These are phyloP conservation scores for Andricus quercusramuli DNA, from an alignment of 2,888 invertebrate genomes.

Conservation along the genomic window DNA sequence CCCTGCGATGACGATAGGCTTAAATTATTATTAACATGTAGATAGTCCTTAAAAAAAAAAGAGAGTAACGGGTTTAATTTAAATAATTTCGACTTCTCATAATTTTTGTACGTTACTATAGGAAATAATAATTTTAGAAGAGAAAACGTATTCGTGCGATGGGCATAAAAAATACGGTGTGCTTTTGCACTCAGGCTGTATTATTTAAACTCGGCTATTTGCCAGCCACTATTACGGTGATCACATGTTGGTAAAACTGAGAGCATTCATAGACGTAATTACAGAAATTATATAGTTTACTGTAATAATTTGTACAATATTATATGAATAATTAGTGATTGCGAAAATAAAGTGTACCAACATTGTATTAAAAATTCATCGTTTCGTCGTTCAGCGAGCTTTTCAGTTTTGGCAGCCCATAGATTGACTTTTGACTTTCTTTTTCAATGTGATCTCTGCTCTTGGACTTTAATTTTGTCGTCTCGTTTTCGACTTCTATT, in stretches of 20 bases:
- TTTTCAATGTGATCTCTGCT: conserved; percentile 22
- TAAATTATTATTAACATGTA: conserved; percentile 71
- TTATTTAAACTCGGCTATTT: conserved; percentile 70
- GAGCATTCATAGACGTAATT: conserved; percentile 75
- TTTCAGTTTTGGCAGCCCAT: conserved; percentile 34
- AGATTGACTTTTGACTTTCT: conserved; percentile 11
- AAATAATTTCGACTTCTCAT: conserved; percentile 71
- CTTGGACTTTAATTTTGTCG: conserved; percentile 1
- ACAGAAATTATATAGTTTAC: conserved; percentile 76
- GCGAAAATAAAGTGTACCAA: conserved; percentile 77
- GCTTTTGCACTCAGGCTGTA: conserved; percentile 57
- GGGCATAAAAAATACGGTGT: conserved; percentile 35
- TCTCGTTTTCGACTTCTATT: background rate
- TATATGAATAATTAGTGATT: conserved; percentile 72
- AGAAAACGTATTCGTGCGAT: conserved; percentile 56
- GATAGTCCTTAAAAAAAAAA: conserved; percentile 71
- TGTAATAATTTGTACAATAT: conserved; percentile 79
- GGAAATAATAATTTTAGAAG: conserved; percentile 70
- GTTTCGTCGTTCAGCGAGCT: conserved; percentile 42
- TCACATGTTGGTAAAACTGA: conserved; percentile 72
- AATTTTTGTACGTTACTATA: conserved; percentile 76
- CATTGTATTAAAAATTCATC: conserved; percentile 69
- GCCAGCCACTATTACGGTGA: conserved; percentile 68
- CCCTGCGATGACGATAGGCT: conserved; percentile 66
- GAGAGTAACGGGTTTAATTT: conserved; percentile 73